These are phyloP conservation scores for Drosophila novamexicana DNA, from an alignment of 1,140 invertebrate genomes.

Conservation along the genomic window DNA sequence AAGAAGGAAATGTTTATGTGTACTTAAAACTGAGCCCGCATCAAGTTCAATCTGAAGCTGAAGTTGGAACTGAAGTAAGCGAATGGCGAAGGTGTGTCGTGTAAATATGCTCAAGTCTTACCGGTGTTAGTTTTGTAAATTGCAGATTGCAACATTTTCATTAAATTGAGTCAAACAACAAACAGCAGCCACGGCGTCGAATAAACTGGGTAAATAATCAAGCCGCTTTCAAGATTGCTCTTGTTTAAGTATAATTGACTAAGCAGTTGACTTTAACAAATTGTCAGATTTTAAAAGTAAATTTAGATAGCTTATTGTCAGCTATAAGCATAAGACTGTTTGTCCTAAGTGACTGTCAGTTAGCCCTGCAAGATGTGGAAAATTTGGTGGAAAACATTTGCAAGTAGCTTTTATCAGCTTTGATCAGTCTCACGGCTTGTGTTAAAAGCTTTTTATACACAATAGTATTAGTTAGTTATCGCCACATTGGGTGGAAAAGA, in stretches of 20 bases:
- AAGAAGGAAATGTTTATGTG: constrained; percentile 51
- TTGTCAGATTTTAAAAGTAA: constrained; percentile 20
- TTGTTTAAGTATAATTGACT: constrained; percentile 56
- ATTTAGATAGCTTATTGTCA: too few relatives aligned
- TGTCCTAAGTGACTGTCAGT: too few relatives aligned
- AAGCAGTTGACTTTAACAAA: constrained; percentile 57
- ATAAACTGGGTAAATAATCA: constrained; percentile 55
- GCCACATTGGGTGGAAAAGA: too few relatives aligned
- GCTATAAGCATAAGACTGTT: too few relatives aligned
- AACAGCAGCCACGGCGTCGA: constrained; percentile 43
- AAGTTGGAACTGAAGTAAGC: neutral
- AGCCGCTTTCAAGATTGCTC: constrained; percentile 37
- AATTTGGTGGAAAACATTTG: too few relatives aligned
- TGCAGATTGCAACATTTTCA: constrained; percentile 82
- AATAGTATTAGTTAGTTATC: too few relatives aligned
- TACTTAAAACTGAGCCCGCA: constrained; percentile 75
- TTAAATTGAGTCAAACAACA: constrained; percentile 80
- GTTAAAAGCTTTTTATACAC: too few relatives aligned
- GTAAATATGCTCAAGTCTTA: constrained; percentile 77
- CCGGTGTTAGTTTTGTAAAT: constrained; percentile 74
- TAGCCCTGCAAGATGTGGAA: too few relatives aligned
- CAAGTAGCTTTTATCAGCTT: too few relatives aligned
- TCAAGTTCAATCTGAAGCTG: constrained; percentile 23
- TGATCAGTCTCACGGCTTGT: too few relatives aligned
- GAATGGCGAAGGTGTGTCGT: constrained; percentile 13